Percentiles rank a stretch among this genome's conserved stretches.
Conservation (phyloP, 2,797 vertebrate species). For the Eupleurogrammus muticus region DNA sequence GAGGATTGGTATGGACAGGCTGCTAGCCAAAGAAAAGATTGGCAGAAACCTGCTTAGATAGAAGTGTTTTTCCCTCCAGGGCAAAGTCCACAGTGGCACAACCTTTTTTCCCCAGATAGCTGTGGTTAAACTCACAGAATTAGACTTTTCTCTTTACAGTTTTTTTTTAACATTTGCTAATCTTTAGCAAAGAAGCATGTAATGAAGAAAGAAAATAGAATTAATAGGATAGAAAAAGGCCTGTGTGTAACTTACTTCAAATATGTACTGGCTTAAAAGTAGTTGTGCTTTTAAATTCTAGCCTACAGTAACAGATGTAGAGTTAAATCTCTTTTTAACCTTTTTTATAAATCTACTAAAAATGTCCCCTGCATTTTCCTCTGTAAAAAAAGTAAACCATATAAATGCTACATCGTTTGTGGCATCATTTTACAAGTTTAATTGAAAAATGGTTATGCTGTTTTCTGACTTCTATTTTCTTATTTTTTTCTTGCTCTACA, state of each 20-base stretch:
- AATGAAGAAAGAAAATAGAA: background rate
- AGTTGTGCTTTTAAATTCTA: slow-evolving; percentile 6
- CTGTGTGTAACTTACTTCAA: slow-evolving; percentile 27
- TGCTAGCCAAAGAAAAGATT: background rate
- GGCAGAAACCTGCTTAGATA: background rate
- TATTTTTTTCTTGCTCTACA: background rate
- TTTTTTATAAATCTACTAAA: background rate
- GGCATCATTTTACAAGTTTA: slow-evolving; percentile 4
- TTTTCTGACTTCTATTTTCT: background rate
- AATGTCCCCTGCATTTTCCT: background rate
- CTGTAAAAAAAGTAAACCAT: background rate
- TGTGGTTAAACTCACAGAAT: background rate
- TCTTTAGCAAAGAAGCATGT: background rate
- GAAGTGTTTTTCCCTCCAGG: background rate
- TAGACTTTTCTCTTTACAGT: no score
- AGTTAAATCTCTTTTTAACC: background rate
- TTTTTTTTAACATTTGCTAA: background rate
- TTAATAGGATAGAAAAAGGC: slow-evolving; percentile 12
- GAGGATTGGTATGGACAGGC: slow-evolving; percentile 1
- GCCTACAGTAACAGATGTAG: background rate
- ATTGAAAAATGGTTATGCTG: background rate
- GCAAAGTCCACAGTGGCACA: background rate
- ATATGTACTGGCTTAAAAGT: slow-evolving; percentile 61
- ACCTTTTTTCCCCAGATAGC: background rate
- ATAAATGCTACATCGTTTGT: background rate